Evolutionary conservation across 2,113 vertebrate genomes (phyloP).

Genomic region (Takifugu flavidus): DNA sequence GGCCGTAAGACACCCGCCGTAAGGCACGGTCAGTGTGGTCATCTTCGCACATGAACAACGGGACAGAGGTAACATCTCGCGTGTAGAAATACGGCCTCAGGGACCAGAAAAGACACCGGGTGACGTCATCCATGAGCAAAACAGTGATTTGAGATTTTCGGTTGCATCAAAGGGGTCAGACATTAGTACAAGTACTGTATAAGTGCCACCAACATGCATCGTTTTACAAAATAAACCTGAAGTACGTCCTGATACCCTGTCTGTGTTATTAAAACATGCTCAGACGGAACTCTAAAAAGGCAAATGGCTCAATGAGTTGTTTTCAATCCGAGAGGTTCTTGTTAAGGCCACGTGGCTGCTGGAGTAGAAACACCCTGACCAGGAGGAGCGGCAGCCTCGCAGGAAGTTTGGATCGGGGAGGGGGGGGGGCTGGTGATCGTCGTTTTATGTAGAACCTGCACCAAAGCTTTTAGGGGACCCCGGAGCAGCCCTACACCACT

Average conservation of each 20-base stretch:
- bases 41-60: too few relatives aligned
- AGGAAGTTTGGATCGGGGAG: conserved; percentile 8
- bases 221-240: conserved; percentile 38
- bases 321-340: conserved; percentile 7
- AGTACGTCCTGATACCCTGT: conserved; percentile 28
- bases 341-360: conserved; percentile 67
- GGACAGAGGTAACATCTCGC: too few relatives aligned
- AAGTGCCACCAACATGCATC: conserved; percentile 14
- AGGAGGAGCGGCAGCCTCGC: conserved; percentile 21
- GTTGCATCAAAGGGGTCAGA: too few relatives aligned
- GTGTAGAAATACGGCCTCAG: conserved; percentile 1
- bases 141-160: too few relatives aligned
- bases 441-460: conserved; percentile 41
- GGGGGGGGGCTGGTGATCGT: neutral
- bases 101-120: conserved; percentile 4
- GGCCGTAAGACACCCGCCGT: too few relatives aligned
- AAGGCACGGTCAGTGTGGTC: too few relatives aligned
- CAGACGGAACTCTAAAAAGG: conserved; percentile 35
- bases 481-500: conserved; percentile 16
- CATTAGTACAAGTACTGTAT: neutral
- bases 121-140: too few relatives aligned
- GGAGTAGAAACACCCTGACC: conserved; percentile 36
- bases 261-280: conserved; percentile 8
- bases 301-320: conserved; percentile 44
- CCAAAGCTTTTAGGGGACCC: conserved; percentile 36